These are phyloP conservation scores for Tachina fera DNA, from an alignment of 2,888 invertebrate genomes.

Conservation along the genomic window DNA sequence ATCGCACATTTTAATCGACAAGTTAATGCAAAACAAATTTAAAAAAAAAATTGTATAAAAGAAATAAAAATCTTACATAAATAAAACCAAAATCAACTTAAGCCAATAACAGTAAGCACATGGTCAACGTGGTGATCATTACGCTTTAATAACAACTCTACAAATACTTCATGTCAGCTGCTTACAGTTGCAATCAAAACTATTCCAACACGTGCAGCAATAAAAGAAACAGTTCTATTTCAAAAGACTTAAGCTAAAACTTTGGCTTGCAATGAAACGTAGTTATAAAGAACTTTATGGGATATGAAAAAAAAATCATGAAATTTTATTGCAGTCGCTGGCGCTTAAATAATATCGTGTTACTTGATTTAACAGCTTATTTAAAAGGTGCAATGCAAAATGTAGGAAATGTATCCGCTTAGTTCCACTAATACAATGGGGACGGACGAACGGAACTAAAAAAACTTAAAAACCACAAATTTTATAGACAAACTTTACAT, in stretches of 20 bases:
- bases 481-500: no score
- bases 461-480: no score
- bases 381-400: no score
- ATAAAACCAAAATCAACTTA: constrained; percentile 6
- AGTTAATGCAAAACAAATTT: constrained; percentile 37
- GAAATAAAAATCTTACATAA: constrained; percentile 7
- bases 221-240: constrained; percentile 22
- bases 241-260: neutral
- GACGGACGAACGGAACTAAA: no score
- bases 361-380: no score
- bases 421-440: no score
- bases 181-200: neutral
- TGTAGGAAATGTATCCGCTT: no score
- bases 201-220: neutral
- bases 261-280: no score
- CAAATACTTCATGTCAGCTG: neutral
- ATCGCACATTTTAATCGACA: constrained; percentile 61
- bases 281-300: no score
- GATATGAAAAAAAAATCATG: no score
- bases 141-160: neutral
- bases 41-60: constrained; percentile 18
- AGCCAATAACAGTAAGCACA: neutral
- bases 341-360: no score
- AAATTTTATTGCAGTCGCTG: no score
- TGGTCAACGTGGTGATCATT: constrained; percentile 1